Conservation (phyloP, 2,888 invertebrate genomes). For the Dryobotodes eremita region DNA sequence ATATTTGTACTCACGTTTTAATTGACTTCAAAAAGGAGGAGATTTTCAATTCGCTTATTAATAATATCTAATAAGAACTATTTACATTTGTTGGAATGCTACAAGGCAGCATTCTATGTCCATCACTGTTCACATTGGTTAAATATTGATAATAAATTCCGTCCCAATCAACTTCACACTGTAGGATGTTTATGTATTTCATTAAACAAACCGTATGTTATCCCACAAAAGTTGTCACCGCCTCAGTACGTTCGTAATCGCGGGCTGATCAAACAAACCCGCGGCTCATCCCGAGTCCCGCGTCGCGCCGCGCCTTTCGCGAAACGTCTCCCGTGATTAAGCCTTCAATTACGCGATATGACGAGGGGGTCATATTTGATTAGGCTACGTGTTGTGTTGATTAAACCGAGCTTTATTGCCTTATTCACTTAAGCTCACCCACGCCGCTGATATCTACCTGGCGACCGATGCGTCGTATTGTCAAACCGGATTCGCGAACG, state of each 20-base stretch:
- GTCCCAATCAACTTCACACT: conserved; percentile 12
- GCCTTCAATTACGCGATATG: conserved; percentile 89
- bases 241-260: conserved; percentile 77
- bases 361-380: conserved; percentile 90
- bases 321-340: conserved; percentile 88
- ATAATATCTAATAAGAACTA: neutral
- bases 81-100: neutral
- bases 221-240: conserved; percentile 76
- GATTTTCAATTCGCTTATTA: neutral
- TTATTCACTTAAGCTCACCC: conserved; percentile 85
- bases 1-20: neutral
- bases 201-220: conserved; percentile 57
- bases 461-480: conserved; percentile 71
- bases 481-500: conserved; percentile 77
- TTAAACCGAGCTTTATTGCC: conserved; percentile 90
- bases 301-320: conserved; percentile 74
- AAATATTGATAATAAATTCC: conserved; percentile 5
- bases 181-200: conserved; percentile 33
- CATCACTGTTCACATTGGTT: neutral
- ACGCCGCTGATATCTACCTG: conserved; percentile 76
- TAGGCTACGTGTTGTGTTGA: conserved; percentile 89
- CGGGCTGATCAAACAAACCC: conserved; percentile 84
- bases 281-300: conserved; percentile 70
- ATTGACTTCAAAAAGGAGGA: neutral
- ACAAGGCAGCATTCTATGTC: conserved; percentile 3